Evolutionary conservation across 2,113 vertebrate genomes (phyloP).

Genomic region (Pithys albifrons): DNA sequence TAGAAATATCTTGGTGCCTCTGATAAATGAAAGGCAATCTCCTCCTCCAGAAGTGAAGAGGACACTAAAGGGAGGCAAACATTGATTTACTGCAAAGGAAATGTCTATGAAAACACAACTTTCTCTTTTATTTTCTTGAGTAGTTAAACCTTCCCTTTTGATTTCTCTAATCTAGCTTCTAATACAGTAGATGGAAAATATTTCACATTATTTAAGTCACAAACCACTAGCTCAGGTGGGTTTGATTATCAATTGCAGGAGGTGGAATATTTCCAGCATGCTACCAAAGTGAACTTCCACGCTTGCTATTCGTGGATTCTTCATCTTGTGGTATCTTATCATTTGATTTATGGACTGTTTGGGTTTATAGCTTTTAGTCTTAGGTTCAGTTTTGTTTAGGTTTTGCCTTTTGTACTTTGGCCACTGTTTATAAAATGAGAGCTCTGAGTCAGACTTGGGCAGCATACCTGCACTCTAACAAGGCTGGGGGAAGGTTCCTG

Average conservation of each 20-base stretch:
- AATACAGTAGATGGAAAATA: constrained; percentile 37
- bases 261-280: constrained; percentile 26
- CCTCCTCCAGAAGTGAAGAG: not conserved
- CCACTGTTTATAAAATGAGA: constrained; percentile 4
- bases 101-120: constrained; percentile 23
- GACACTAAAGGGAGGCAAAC: not conserved
- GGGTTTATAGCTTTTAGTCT: constrained; percentile 27
- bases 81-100: not conserved
- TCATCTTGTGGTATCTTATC: constrained; percentile 42
- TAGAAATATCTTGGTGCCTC: not conserved
- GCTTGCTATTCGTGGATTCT: constrained; percentile 15
- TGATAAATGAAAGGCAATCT: not conserved
- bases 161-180: constrained; percentile 39
- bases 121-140: constrained; percentile 25
- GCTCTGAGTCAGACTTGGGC: not conserved
- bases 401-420: constrained; percentile 10
- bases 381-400: constrained; percentile 8
- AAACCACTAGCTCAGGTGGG: constrained; percentile 34
- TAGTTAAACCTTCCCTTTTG: constrained; percentile 11
- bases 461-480: not conserved
- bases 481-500: not conserved
- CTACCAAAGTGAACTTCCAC: constrained; percentile 16
- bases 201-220: not conserved
- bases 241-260: constrained; percentile 7
- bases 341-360: constrained; percentile 47